Conservation (phyloP, 2,113 vertebrate species). For the Misgurnus mizolepis region DNA sequence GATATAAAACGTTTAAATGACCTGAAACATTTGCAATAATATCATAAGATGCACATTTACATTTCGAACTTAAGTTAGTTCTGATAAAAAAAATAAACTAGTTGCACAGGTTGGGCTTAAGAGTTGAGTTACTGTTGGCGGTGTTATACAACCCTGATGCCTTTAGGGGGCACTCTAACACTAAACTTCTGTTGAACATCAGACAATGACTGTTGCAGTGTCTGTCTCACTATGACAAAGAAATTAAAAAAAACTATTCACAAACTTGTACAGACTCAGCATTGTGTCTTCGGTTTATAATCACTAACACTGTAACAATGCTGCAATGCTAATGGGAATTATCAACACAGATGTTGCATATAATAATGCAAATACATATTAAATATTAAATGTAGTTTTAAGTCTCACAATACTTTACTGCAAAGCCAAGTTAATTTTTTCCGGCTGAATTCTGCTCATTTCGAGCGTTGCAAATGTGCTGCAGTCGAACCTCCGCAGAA, state of each 20-base stretch:
- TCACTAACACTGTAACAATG: background rate
- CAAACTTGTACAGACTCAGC: background rate
- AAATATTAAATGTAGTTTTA: no score
- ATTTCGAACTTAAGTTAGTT: no score
- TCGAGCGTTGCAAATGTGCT: conserved; percentile 1
- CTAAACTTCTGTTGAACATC: conserved; percentile 26
- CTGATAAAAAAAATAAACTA: no score
- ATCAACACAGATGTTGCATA: background rate
- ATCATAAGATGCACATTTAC: no score
- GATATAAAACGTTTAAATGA: no score
- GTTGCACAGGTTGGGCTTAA: no score
- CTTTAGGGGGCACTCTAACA: conserved; percentile 8
- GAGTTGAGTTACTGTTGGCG: background rate
- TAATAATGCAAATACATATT: no score
- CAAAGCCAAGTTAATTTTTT: no score
- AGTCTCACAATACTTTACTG: no score
- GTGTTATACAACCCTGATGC: background rate
- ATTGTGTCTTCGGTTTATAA: background rate
- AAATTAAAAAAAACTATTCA: background rate
- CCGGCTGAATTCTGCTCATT: background rate
- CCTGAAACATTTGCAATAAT: no score
- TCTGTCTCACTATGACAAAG: background rate
- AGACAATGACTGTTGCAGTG: background rate
- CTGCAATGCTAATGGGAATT: background rate
- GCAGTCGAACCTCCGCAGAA: background rate